Base-by-base conservation (phyloP, 2,888 invertebrate genomes). In the Schizotus pectinicornis region DNA sequence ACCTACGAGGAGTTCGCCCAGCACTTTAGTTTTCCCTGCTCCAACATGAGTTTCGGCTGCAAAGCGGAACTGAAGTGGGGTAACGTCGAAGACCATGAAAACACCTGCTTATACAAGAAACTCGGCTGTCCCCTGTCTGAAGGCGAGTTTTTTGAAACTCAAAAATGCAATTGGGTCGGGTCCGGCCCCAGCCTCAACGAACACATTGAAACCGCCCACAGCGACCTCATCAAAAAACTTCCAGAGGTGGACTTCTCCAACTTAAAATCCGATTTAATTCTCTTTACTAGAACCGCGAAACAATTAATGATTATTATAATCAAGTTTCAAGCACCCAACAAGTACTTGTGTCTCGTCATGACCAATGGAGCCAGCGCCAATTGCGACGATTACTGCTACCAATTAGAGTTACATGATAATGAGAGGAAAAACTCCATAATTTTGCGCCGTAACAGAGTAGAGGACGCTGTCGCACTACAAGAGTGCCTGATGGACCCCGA, bases 1-100 rank as follows among this genome's bases (percentile, higher is more conserved):
- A 8, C 46, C n/a, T 63, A 63, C 35, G 63, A 63, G 53, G 36
- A 52, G 0, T 30, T 63, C 2, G 63, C 63, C 1, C 47, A 60
- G 38, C 55, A 46, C 37, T 12, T 63, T 14, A 31, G 53, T 32
- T 63, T 54, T 8, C 52, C 52, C 1, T 52, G 52, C 9, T 52
- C 52, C 6, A 52, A 52, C 9, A 9, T 7, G 2, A 32, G 39
- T 0, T 54, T 46, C 30, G 46, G 53, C 6, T 54, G 46, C 31
- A 46, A 39, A 11, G 22, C 46, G 1, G 39, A 46, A 30, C 22
- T 54, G 33, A 54, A 54, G 34, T 54, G 46, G 47, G 39, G 47
- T 22, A 39, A 46, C 14, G 55, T 55, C 30, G 55, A 55, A 35
- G 42, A 47, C n/a, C 55, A 55, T 14, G 55, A 55, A 42, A 48